phyloP scores from a whole-genome alignment of 2,888 invertebrate species.

The Heliothis peltigera region DNA sequence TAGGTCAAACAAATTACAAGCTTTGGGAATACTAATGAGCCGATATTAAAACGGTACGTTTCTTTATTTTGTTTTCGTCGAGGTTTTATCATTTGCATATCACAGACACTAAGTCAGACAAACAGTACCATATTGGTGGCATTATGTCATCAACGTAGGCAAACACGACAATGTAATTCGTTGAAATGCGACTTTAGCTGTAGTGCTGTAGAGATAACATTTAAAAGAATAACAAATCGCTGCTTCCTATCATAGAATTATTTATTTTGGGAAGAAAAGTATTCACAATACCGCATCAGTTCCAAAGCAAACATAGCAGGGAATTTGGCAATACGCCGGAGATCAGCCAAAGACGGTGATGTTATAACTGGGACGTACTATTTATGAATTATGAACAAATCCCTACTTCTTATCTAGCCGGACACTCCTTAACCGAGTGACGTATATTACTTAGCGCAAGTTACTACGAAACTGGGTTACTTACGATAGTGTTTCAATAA shows the following conservation, averaged over 20 bases:
- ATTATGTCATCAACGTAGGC: slow-evolving; percentile 55
- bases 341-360: neutral
- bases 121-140: slow-evolving; percentile 43
- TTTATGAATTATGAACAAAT: slow-evolving; percentile 19
- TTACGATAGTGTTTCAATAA: slow-evolving; percentile 55
- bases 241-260: slow-evolving; percentile 14
- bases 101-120: slow-evolving; percentile 56
- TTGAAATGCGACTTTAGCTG: slow-evolving; percentile 26
- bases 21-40: slow-evolving; percentile 61
- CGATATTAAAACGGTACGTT: slow-evolving; percentile 38
- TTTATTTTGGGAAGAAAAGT: neutral
- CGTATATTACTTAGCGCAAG: slow-evolving; percentile 45
- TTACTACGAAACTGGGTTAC: slow-evolving; percentile 54
- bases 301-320: slow-evolving; percentile 1
- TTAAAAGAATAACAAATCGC: slow-evolving; percentile 17
- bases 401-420: slow-evolving; percentile 46
- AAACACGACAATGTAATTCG: slow-evolving; percentile 29
- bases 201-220: slow-evolving; percentile 34
- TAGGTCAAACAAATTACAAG: slow-evolving; percentile 64
- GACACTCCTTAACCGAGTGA: slow-evolving; percentile 55
- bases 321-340: neutral
- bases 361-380: neutral
- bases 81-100: slow-evolving; percentile 51
- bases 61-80: slow-evolving; percentile 51
- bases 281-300: slow-evolving; percentile 3